Percentiles rank a stretch among this genome's conserved stretches.
Conservation (phyloP, 2,888 invertebrate genomes). For the Mythimna pallens region DNA sequence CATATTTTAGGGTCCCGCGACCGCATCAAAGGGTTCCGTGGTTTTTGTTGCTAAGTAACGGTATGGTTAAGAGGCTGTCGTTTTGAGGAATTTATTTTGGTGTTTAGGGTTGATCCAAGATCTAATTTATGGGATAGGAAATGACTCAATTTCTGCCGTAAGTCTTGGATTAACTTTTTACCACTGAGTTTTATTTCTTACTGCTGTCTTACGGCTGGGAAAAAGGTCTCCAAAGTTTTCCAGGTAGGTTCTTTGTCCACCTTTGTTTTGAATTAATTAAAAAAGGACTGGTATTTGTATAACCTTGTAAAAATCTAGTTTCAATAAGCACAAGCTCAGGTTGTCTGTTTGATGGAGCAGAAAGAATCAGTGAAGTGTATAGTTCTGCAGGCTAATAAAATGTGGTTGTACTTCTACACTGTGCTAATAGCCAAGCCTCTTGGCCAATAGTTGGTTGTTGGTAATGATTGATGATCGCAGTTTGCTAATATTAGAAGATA, state of each 20-base stretch:
- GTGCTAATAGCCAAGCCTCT: background rate
- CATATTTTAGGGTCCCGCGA: conserved; percentile 32
- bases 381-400: background rate
- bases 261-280: too few species aligned
- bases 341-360: background rate
- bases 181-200: too few species aligned
- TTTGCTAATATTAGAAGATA: background rate
- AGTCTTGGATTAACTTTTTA: too few species aligned
- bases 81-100: background rate
- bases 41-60: conserved; percentile 28
- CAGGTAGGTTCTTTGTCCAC: too few species aligned
- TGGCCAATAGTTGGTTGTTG: background rate
- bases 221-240: too few species aligned
- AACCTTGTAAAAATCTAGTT: background rate
- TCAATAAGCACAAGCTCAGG: background rate
- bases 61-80: background rate
- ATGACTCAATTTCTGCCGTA: background rate
- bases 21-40: conserved; percentile 38
- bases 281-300: background rate
- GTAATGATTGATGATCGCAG: background rate
- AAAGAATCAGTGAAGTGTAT: too few species aligned
- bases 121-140: background rate
- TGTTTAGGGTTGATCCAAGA: conserved; percentile 3
- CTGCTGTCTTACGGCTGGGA: too few species aligned
- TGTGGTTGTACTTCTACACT: background rate